A percentile compares a stretch with the other conserved stretches of the same genome.
These are phyloP conservation scores for Coecobrya sp. DNA, from an alignment of 2,888 invertebrate genomes.

Conservation along the genomic window DNA sequence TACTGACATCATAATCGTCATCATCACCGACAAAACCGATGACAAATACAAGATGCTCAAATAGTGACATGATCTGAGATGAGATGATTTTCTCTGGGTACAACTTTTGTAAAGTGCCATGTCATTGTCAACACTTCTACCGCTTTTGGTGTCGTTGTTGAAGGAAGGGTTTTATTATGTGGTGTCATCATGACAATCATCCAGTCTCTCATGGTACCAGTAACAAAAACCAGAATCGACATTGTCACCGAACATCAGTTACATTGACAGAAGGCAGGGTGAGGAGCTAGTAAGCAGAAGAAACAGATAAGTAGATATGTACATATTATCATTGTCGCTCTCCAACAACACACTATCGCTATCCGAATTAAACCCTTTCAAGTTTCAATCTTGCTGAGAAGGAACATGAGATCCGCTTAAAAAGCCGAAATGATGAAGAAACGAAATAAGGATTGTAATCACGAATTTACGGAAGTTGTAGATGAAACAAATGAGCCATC, in stretches of 20 bases:
- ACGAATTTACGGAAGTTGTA: too few relatives aligned
- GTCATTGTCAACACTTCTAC: slow-evolving; percentile 56
- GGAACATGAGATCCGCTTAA: slow-evolving; percentile 54
- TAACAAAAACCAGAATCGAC: slow-evolving; percentile 26
- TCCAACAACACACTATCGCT: not conserved
- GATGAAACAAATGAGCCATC: not conserved
- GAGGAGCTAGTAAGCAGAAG: not conserved
- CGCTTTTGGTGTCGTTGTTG: slow-evolving; percentile 1
- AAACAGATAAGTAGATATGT: not conserved
- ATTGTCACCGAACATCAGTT: not conserved
- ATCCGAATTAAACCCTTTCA: not conserved
- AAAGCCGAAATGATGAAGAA: slow-evolving; percentile 7
- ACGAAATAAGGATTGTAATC: not conserved
- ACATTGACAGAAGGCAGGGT: not conserved
- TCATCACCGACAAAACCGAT: slow-evolving; percentile 41
- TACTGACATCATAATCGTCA: slow-evolving; percentile 55
- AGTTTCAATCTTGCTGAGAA: slow-evolving; percentile 20
- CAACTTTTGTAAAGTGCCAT: slow-evolving; percentile 44
- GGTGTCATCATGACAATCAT: slow-evolving; percentile 60
- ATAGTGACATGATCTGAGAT: slow-evolving; percentile 55
- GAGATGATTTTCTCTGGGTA: slow-evolving; percentile 41
- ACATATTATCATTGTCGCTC: not conserved
- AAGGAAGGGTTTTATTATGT: slow-evolving; percentile 53
- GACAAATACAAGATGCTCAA: slow-evolving; percentile 59
- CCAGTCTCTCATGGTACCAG: slow-evolving; percentile 8